These are phyloP conservation scores for Sebastes steindachneri DNA, from an alignment of 2,797 vertebrate species.

Conservation along the genomic window DNA sequence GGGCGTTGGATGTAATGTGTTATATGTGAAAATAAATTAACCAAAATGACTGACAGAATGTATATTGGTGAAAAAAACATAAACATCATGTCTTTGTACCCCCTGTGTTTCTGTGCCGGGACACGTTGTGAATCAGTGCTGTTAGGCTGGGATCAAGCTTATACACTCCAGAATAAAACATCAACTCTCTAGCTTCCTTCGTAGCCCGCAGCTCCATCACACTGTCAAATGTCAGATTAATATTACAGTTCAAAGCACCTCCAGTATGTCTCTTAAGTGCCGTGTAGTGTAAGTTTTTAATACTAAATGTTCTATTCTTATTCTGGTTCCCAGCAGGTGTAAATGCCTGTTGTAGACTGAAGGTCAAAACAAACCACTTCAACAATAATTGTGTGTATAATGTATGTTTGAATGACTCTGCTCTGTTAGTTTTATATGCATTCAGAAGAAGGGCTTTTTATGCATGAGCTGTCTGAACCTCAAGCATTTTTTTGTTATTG, in stretches of 20 bases:
- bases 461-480: not conserved
- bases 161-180: conserved; percentile 9
- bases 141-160: not conserved
- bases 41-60: not conserved
- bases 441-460: not conserved
- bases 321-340: not conserved
- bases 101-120: not conserved
- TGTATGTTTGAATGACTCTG: not conserved
- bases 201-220: conserved; percentile 2
- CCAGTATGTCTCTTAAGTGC: conserved; percentile 3
- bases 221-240: conserved; percentile 1
- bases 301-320: not conserved
- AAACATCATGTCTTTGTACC: not conserved
- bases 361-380: conserved; percentile 4
- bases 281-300: not conserved
- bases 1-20: not conserved
- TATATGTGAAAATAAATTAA: not conserved
- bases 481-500: not conserved
- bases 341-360: not conserved
- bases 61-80: not conserved
- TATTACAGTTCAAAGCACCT: conserved; percentile 21
- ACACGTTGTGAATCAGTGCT: not conserved
- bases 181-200: not conserved
- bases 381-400: not conserved
- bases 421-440: not conserved